Evolutionary conservation across 1,140 invertebrate species (phyloP).

Genomic region (Dermatophagoides farinae): DNA sequence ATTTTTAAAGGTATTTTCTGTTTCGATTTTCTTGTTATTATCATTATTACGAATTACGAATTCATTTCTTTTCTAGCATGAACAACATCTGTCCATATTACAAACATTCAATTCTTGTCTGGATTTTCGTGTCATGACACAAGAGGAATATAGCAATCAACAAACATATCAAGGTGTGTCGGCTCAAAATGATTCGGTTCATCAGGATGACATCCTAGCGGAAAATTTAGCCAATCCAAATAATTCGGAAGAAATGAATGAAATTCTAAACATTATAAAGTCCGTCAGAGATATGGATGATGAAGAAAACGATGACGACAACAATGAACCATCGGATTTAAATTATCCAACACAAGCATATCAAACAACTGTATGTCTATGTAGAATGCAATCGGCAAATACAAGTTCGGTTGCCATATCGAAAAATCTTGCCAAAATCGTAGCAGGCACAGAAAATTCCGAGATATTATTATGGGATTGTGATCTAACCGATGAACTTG

Average conservation of each 20-base stretch:
- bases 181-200: too few species aligned
- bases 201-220: too few species aligned
- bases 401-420: not conserved
- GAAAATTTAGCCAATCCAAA: too few species aligned
- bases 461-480: not conserved
- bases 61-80: not conserved
- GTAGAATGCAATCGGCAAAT: not conserved
- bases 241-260: too few species aligned
- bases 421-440: not conserved
- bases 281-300: too few species aligned
- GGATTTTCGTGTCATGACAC: not conserved
- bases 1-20: not conserved
- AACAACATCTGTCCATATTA: not conserved
- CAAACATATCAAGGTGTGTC: too few species aligned
- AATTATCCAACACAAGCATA: too few species aligned
- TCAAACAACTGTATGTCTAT: not conserved
- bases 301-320: too few species aligned
- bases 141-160: not conserved
- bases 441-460: not conserved
- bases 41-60: too few species aligned
- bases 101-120: constrained; percentile 1
- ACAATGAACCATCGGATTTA: too few species aligned
- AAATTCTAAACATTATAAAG: too few species aligned
- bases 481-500: not conserved
- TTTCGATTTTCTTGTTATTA: too few species aligned